phyloP scores from a whole-genome alignment of 2,797 vertebrate species.

The Danio aesculapii region DNA sequence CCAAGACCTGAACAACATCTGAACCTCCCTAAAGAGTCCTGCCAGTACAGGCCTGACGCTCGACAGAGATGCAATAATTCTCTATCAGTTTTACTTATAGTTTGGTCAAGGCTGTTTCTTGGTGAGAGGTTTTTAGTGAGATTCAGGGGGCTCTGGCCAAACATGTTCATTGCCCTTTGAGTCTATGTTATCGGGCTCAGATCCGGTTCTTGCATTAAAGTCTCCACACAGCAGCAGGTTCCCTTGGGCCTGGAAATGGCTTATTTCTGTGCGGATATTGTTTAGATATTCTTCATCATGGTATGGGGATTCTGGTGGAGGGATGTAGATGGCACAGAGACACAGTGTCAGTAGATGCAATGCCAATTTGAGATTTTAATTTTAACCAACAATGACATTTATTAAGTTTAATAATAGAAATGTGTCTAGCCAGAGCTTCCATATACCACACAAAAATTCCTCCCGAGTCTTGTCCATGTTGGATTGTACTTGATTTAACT shows the following conservation, averaged over 20 bases:
- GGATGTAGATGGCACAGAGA: slow-evolving; percentile 1
- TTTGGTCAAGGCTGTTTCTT: background rate
- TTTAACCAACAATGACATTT: slow-evolving; percentile 7
- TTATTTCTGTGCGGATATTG: background rate
- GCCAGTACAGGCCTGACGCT: no score
- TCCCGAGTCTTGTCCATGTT: no score
- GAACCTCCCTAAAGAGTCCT: no score
- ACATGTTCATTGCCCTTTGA: background rate
- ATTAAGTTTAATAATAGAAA: no score
- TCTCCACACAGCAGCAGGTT: background rate
- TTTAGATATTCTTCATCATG: background rate
- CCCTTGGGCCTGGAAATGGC: slow-evolving; percentile 8
- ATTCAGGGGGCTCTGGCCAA: no score
- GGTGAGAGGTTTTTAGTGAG: no score
- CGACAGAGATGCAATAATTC: background rate
- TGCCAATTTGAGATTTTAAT: background rate
- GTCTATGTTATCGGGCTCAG: background rate
- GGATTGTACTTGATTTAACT: no score
- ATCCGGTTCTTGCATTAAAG: background rate
- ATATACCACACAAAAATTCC: no score
- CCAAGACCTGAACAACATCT: background rate
- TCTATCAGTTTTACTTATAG: background rate
- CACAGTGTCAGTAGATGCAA: background rate
- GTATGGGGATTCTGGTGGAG: background rate
- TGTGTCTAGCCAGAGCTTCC: no score